These are phyloP conservation scores for Heteractis magnifica DNA, from an alignment of 92 coral and sea anemone species.

Conservation along the genomic window DNA sequence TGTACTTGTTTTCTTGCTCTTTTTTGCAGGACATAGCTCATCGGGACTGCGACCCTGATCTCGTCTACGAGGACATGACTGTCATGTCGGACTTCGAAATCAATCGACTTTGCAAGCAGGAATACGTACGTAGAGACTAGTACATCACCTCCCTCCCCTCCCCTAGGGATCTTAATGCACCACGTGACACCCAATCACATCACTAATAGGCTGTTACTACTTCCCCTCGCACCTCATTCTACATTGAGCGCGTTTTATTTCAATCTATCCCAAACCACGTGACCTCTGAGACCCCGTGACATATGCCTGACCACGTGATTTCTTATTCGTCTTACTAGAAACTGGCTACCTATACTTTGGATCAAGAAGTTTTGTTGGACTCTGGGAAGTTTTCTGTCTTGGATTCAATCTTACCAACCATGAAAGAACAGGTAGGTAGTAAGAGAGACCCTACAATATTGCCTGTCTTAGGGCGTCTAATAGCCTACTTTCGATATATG, in stretches of 20 bases:
- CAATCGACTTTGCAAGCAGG: slow-evolving; percentile 70
- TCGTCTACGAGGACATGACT: slow-evolving; percentile 96
- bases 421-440: slow-evolving; percentile 69
- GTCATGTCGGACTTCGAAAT: slow-evolving; percentile 98
- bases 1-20: background rate
- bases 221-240: background rate
- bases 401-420: slow-evolving; percentile 68
- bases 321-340: slow-evolving; percentile 43
- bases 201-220: background rate
- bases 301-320: background rate
- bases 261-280: background rate
- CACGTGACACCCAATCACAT: background rate
- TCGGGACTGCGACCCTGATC: slow-evolving; percentile 82
- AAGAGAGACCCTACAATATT: background rate
- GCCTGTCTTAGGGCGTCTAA: background rate
- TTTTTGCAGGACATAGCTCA: slow-evolving; percentile 65
- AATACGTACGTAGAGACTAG: slow-evolving; percentile 49
- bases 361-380: slow-evolving; percentile 57
- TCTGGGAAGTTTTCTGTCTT: slow-evolving; percentile 73
- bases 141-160: background rate
- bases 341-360: slow-evolving; percentile 56
- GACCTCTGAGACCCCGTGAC: background rate
- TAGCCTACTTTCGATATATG: no score
- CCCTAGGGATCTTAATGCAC: background rate
- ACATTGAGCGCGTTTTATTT: no score